Conservation (phyloP, 2,888 invertebrate genomes). For the Synanthedon tipuliformis region DNA sequence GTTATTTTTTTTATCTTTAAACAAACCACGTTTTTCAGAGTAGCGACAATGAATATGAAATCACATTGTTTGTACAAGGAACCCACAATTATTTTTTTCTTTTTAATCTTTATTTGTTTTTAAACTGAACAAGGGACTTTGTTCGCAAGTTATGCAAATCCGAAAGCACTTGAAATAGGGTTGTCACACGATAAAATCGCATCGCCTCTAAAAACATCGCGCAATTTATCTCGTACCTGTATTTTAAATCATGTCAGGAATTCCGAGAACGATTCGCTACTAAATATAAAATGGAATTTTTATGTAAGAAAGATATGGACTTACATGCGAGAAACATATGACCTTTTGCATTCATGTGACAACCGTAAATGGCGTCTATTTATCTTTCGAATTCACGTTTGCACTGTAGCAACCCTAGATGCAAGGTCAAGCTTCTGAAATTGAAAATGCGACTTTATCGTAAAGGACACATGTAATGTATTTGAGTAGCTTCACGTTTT, state of each 20-base stretch:
- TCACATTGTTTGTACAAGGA: conserved; percentile 4
- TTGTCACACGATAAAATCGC: background rate
- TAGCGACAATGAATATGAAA: background rate
- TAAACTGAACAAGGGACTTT: conserved; percentile 14
- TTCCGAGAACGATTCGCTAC: background rate
- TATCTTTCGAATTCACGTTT: background rate
- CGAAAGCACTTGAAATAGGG: background rate
- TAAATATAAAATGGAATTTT: background rate
- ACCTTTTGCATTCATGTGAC: background rate
- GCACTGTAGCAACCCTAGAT: background rate
- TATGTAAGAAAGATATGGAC: background rate
- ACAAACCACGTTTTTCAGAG: background rate
- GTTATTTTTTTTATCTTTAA: background rate
- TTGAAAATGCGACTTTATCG: background rate
- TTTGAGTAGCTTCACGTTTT: background rate
- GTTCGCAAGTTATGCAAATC: conserved; percentile 6
- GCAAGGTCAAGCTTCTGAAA: background rate
- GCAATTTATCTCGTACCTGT: background rate
- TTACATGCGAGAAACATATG: background rate
- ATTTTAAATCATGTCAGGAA: background rate
- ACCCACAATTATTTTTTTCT: conserved; percentile 1
- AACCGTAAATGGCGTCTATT: background rate
- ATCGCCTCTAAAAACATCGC: background rate
- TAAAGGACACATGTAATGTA: background rate
- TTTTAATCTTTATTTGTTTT: conserved; percentile 11